Percentiles rank a stretch among this genome's conserved stretches.
Evolutionary conservation across 2,888 invertebrate species (phyloP).

Genomic region (Mongoloraphidia duomilia): DNA sequence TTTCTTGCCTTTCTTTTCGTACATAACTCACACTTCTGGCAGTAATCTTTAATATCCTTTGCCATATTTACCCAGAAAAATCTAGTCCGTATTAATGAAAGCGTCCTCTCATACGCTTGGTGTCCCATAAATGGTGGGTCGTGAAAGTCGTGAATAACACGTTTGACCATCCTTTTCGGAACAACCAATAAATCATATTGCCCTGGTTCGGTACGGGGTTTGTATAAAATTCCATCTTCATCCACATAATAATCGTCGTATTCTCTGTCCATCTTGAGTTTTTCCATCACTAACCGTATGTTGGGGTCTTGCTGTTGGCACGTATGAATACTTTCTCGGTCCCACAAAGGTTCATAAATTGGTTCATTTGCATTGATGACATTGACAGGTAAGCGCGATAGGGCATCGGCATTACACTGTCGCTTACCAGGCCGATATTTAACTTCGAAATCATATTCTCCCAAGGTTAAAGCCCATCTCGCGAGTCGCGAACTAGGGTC

Average conservation of each 20-base stretch:
- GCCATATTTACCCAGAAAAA: background rate
- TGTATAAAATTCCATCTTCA: conserved; percentile 1
- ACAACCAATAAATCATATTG: too few relatives aligned
- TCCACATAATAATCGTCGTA: background rate
- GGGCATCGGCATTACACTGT: too few relatives aligned
- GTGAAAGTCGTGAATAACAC: too few relatives aligned
- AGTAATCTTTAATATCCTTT: background rate
- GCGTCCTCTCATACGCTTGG: background rate
- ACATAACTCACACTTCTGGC: background rate
- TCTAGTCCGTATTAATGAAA: background rate
- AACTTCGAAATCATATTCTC: conserved; percentile 6
- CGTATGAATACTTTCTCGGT: background rate
- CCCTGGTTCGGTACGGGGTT: too few relatives aligned
- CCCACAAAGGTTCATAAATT: background rate
- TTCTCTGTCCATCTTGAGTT: background rate
- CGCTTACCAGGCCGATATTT: conserved; percentile 3
- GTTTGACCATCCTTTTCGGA: too few relatives aligned
- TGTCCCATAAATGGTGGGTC: too few relatives aligned
- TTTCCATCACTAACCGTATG: background rate
- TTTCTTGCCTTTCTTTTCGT: background rate
- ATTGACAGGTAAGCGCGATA: too few relatives aligned
- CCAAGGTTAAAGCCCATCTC: too few relatives aligned
- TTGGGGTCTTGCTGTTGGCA: background rate
- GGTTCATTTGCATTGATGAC: background rate
- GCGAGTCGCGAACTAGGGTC: conserved; percentile 13